phyloP scores from a whole-genome alignment of 2,113 vertebrate species.

The Chloroceryle aenea region DNA sequence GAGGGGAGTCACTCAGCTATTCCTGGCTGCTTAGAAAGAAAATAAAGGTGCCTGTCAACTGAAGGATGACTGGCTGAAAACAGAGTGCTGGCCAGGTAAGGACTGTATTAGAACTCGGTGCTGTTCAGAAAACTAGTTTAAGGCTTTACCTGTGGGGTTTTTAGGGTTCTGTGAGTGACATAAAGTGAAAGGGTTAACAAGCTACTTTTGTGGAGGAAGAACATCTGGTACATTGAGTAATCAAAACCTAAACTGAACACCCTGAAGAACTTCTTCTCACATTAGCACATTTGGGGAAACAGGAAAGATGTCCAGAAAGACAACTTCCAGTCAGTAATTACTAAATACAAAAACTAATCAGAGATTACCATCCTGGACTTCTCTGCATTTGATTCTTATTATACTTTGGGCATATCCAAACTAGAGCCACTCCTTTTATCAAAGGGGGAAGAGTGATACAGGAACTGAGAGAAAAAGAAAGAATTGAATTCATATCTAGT shows the following conservation, averaged over 20 bases:
- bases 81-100: background rate
- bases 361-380: background rate
- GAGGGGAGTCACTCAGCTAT: background rate
- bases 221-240: background rate
- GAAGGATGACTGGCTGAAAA: background rate
- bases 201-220: background rate
- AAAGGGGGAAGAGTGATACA: fast-evolving
- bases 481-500: background rate
- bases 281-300: background rate
- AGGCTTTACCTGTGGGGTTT: background rate
- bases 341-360: background rate
- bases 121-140: background rate
- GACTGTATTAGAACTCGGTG: background rate
- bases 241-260: background rate
- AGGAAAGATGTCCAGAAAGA: background rate
- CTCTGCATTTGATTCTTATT: background rate
- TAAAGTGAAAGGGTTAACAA: background rate
- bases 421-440: background rate
- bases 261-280: background rate
- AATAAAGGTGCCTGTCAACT: background rate
- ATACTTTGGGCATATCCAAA: background rate
- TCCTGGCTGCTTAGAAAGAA: background rate
- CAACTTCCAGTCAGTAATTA: background rate
- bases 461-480: background rate
- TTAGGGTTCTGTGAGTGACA: background rate